These are phyloP conservation scores for Tamias sibiricus DNA, from an alignment of 2,113 vertebrate genomes.

Conservation along the genomic window DNA sequence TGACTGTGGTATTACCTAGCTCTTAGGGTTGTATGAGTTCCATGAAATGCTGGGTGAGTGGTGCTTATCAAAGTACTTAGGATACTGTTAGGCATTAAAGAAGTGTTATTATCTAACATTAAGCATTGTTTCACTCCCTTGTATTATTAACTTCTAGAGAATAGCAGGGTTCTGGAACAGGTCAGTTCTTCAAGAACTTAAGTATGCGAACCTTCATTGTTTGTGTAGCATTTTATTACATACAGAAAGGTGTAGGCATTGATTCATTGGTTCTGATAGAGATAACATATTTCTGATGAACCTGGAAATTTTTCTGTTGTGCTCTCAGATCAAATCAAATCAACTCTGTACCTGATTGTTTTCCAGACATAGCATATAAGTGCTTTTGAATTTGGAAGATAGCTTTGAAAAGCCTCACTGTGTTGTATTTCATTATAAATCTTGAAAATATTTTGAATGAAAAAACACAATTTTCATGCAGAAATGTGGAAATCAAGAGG, in stretches of 20 bases:
- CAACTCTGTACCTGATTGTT: neutral
- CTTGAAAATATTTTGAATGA: neutral
- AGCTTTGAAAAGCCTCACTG: neutral
- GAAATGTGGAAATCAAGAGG: conserved; percentile 24
- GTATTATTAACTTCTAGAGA: neutral
- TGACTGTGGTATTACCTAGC: neutral
- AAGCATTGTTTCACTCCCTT: neutral
- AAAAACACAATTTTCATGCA: neutral
- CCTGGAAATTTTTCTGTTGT: neutral
- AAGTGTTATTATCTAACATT: neutral
- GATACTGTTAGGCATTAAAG: neutral
- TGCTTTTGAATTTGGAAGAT: neutral
- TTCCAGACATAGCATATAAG: neutral
- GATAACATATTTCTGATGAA: neutral
- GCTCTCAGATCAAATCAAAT: neutral
- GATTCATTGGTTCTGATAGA: neutral
- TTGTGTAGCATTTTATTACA: conserved; percentile 14
- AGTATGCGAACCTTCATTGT: neutral
- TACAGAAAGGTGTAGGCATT: neutral
- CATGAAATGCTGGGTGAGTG: neutral
- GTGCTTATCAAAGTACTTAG: neutral
- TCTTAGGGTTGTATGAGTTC: neutral
- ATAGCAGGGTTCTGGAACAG: neutral
- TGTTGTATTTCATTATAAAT: conserved; percentile 17
- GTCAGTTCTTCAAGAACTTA: neutral